Evolutionary conservation across 2,888 invertebrate genomes (phyloP).

Genomic region (Diabrotica balteata): DNA sequence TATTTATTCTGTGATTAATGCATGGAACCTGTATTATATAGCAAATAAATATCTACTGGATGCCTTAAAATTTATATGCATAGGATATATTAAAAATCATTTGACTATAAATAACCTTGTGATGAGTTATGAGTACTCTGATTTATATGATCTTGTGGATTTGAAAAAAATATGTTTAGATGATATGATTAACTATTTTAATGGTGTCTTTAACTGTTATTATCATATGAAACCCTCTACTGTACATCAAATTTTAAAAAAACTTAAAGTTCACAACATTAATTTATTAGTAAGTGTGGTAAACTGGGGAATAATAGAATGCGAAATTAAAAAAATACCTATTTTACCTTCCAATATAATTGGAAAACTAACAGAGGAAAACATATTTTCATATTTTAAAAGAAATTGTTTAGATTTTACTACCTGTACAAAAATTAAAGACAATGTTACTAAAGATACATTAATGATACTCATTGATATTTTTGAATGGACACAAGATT

Average conservation of each 20-base stretch:
- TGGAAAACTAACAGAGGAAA: constrained; percentile 38
- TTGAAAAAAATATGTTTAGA: constrained; percentile 63
- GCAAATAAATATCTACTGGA: constrained; percentile 71
- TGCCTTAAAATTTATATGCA: constrained; percentile 63
- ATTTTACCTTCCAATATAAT: constrained; percentile 60
- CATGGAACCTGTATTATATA: constrained; percentile 70
- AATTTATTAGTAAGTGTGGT: constrained; percentile 55
- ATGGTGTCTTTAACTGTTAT: constrained; percentile 62
- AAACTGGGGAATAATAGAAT: constrained; percentile 66
- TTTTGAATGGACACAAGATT: constrained; percentile 31
- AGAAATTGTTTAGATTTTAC: constrained; percentile 34
- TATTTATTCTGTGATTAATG: constrained; percentile 65
- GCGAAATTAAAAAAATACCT: constrained; percentile 56
- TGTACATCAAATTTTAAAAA: constrained; percentile 61
- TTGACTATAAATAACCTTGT: constrained; percentile 67
- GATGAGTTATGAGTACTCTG: constrained; percentile 68
- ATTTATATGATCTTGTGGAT: constrained; percentile 66
- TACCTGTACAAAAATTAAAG: constrained; percentile 34
- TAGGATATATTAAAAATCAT: constrained; percentile 64
- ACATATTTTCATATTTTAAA: constrained; percentile 41
- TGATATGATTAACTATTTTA: constrained; percentile 66
- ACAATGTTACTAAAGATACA: constrained; percentile 34
- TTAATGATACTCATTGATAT: constrained; percentile 33
- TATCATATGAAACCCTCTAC: constrained; percentile 63
- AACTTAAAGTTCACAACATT: constrained; percentile 14